Base-by-base conservation (phyloP, 1,140 invertebrate genomes). In the Camponotus floridanus region DNA sequence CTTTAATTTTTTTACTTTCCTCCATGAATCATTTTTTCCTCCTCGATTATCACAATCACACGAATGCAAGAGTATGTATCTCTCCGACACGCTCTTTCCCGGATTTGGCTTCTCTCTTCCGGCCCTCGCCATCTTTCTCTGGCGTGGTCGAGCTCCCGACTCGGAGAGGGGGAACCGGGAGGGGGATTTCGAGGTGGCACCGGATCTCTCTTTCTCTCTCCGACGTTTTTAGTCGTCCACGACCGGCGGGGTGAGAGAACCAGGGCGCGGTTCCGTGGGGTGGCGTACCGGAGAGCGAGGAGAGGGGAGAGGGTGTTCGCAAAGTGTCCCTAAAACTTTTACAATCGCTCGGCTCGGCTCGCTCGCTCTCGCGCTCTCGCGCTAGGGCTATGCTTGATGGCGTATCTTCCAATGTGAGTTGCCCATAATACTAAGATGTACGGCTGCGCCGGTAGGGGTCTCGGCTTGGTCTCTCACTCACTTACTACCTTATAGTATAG, bases 371-470 rank as follows among this genome's bases (percentile, higher is more conserved):
- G 94, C 95, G 93, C 92, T 92, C 88, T 90, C 92, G 96, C 96
- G 96, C 96, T 96, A 97, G 96, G 96, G 96, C 95, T 95, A 95
- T 96, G 96, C 97, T 97, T 97, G 97, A 97, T 97, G 97, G 96
- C 97, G 97, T 96, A 96, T 96, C 96, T 97, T 97, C 97, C 97
- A 97, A 97, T 97, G 96, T 96, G 96, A 96, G 96, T 96, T 94
- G 96, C 95, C 96, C 96, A 96, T 97, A 96, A 96, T 96, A 96
- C 96, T 96, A 96, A 97, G 96, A 97, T 96, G 96, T 97, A 97
- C 96, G 96, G 94, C 96, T 97, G 96, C 96, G 96, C 96, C 96
- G 95, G 95, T 94, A 95, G 94, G 94, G 94, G 94, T 95, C 94
- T 92, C 92, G 48, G 86, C 86, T 89, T 88, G 88, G 88, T 90